Evolutionary conservation across 2,113 vertebrate species (phyloP).

Genomic region (Stigmatopora argus): DNA sequence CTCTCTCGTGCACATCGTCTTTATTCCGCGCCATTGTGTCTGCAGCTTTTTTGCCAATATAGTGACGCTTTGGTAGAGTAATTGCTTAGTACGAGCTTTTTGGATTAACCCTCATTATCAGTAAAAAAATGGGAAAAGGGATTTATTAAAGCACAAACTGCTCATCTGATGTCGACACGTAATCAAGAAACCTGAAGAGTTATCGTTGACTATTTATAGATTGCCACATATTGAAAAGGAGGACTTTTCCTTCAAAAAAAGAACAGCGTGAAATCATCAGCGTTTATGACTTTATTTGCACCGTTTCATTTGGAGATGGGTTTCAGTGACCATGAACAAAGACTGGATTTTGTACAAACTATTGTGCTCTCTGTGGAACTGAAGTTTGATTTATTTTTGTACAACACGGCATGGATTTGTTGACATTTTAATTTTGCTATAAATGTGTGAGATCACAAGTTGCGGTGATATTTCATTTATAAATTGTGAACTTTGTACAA

Average conservation of each 20-base stretch:
- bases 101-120: slow-evolving; percentile 89
- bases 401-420: slow-evolving; percentile 99
- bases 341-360: slow-evolving; percentile 99
- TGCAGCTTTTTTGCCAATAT: slow-evolving; percentile 97
- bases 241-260: slow-evolving; percentile 85
- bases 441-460: slow-evolving; percentile 99
- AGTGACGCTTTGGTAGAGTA: slow-evolving; percentile 98
- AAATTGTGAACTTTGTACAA: slow-evolving; percentile 99
- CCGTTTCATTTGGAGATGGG: slow-evolving; percentile 86
- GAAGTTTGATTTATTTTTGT: slow-evolving; percentile 99
- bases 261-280: slow-evolving; percentile 97
- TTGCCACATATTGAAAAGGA: slow-evolving; percentile 94
- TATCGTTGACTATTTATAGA: slow-evolving; percentile 91
- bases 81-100: slow-evolving; percentile 93
- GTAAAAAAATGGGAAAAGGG: slow-evolving; percentile 86
- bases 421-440: slow-evolving; percentile 99
- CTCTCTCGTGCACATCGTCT: slow-evolving; percentile 75
- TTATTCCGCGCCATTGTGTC: slow-evolving; percentile 88
- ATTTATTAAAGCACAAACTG: slow-evolving; percentile 97
- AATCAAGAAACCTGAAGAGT: slow-evolving; percentile 85
- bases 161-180: slow-evolving; percentile 93
- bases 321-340: slow-evolving; percentile 98
- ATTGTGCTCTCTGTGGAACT: slow-evolving; percentile 99
- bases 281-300: slow-evolving; percentile 92
- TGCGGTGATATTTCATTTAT: slow-evolving; percentile 99